Evolutionary conservation across 2,888 invertebrate genomes (phyloP).

Genomic region (Tuberolachnus salignus): DNA sequence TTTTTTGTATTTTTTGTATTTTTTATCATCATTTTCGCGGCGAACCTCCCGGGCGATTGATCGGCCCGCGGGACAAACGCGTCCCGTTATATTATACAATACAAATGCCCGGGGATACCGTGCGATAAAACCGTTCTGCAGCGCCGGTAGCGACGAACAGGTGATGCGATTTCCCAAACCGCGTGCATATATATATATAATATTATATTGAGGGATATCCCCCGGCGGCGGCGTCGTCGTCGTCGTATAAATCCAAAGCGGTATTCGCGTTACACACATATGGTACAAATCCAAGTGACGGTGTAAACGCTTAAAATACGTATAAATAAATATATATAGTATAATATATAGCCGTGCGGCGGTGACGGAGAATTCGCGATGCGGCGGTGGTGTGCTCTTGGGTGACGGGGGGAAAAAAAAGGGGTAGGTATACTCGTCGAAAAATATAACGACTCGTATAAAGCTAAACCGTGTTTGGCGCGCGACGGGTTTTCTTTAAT

Average conservation of each 20-base stretch:
- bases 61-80: slow-evolving; percentile 39
- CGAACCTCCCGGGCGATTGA: slow-evolving; percentile 36
- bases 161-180: slow-evolving; percentile 55
- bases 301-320: slow-evolving; percentile 10
- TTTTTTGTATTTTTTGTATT: not conserved
- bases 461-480: slow-evolving; percentile 52
- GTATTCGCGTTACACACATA: not conserved
- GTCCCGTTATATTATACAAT: too few relatives aligned
- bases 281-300: not conserved
- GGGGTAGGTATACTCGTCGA: not conserved
- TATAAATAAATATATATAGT: not conserved
- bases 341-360: not conserved
- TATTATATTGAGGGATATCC: not conserved
- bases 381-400: not conserved
- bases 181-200: not conserved
- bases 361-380: not conserved
- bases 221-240: too few relatives aligned
- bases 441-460: slow-evolving; percentile 46
- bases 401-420: slow-evolving; percentile 24
- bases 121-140: slow-evolving; percentile 33
- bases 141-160: slow-evolving; percentile 30
- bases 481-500: slow-evolving; percentile 51
- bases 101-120: too few relatives aligned
- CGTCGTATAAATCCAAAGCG: slow-evolving; percentile 21
- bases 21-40: not conserved